Evolutionary conservation across 2,888 invertebrate genomes (phyloP).

Genomic region (Drosophila gaucha): DNA sequence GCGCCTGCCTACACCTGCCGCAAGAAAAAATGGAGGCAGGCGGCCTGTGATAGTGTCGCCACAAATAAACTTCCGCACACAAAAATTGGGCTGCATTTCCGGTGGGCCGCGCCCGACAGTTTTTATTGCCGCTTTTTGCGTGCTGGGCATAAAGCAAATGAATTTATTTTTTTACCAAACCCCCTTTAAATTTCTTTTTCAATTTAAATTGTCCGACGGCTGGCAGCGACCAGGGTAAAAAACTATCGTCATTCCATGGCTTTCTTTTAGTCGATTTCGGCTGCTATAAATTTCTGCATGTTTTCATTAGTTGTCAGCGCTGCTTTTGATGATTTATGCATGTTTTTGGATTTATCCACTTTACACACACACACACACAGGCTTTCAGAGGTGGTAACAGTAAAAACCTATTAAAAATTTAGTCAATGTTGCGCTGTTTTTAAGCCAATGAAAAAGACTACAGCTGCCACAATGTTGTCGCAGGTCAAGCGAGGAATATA

Average conservation of each 20-base stretch:
- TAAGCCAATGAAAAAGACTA: slow-evolving; percentile 65
- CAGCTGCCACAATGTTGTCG: slow-evolving; percentile 36
- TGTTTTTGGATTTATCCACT: slow-evolving; percentile 66
- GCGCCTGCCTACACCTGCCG: slow-evolving; percentile 27
- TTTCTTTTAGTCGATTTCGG: slow-evolving; percentile 48
- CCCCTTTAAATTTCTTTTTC: slow-evolving; percentile 55
- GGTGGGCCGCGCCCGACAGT: slow-evolving; percentile 18
- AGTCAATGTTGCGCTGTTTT: slow-evolving; percentile 63
- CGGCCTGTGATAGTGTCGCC: slow-evolving; percentile 67
- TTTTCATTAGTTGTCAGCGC: slow-evolving; percentile 78
- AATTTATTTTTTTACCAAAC: slow-evolving; percentile 64
- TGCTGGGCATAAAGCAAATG: slow-evolving; percentile 69
- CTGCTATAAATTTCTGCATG: slow-evolving; percentile 75
- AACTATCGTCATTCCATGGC: slow-evolving; percentile 6
- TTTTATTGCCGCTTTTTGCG: slow-evolving; percentile 39
- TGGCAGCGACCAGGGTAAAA: slow-evolving; percentile 11
- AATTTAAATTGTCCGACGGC: slow-evolving; percentile 64
- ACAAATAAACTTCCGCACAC: slow-evolving; percentile 78
- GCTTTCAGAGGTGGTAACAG: slow-evolving; percentile 21
- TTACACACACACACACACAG: slow-evolving; percentile 7
- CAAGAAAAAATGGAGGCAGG: slow-evolving; percentile 21
- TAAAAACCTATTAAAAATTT: slow-evolving; percentile 67
- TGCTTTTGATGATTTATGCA: slow-evolving; percentile 79
- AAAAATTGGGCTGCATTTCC: slow-evolving; percentile 75
- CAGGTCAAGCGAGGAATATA: slow-evolving; percentile 1